phyloP scores from a whole-genome alignment of 2,888 invertebrate species.

The Neoascia interrupta region DNA sequence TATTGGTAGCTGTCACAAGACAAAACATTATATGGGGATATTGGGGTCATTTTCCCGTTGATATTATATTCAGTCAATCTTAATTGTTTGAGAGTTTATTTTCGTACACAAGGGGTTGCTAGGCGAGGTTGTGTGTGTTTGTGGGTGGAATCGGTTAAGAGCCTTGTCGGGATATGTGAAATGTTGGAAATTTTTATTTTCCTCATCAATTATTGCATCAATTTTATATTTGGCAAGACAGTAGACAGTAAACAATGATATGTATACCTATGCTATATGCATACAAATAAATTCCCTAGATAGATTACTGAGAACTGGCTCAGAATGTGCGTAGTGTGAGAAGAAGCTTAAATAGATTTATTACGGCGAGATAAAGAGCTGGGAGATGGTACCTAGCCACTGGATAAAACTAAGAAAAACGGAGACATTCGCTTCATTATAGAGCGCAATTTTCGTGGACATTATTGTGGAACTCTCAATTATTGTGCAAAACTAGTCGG shows the following conservation, averaged over 20 bases:
- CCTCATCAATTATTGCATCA: conserved; percentile 41
- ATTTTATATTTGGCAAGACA: conserved; percentile 51
- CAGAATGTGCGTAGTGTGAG: too few species aligned
- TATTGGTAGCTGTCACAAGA: conserved; percentile 1
- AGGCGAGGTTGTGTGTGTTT: conserved; percentile 12
- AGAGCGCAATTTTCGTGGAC: too few species aligned
- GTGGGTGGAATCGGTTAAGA: conserved; percentile 14
- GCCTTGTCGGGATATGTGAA: too few species aligned
- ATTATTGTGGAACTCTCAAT: too few species aligned
- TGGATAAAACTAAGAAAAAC: too few species aligned
- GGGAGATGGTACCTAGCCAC: too few species aligned
- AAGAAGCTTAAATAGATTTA: too few species aligned
- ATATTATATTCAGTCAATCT: conserved; percentile 66
- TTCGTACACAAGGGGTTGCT: background rate
- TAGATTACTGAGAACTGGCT: too few species aligned
- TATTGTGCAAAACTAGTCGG: too few species aligned
- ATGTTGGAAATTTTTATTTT: conserved; percentile 8
- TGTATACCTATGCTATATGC: conserved; percentile 1
- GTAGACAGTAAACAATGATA: conserved; percentile 27
- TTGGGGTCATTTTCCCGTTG: conserved; percentile 29
- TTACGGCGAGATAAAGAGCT: too few species aligned
- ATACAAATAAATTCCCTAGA: background rate
- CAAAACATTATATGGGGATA: conserved; percentile 11
- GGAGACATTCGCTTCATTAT: too few species aligned
- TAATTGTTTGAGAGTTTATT: conserved; percentile 65